These are phyloP conservation scores for Galagoides demidoff DNA, from an alignment of 2,797 vertebrate species.

Conservation along the genomic window DNA sequence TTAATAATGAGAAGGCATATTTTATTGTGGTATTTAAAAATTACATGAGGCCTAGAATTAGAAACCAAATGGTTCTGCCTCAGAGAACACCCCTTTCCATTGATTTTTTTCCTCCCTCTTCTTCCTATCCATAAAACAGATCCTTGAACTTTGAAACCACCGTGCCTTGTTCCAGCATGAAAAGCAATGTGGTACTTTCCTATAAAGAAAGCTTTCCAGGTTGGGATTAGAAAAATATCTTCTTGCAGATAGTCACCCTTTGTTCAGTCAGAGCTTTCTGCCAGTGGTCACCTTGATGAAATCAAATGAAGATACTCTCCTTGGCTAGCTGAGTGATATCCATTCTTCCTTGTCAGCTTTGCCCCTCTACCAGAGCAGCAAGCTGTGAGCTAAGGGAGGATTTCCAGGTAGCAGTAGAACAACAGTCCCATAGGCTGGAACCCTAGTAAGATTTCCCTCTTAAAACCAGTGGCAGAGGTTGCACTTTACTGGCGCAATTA, in stretches of 20 bases:
- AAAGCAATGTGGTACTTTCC: slow-evolving; percentile 42
- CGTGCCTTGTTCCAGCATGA: slow-evolving; percentile 31
- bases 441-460: slow-evolving; percentile 60
- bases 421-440: slow-evolving; percentile 59
- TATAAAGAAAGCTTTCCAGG: background rate
- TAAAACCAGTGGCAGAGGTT: slow-evolving; percentile 56
- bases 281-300: slow-evolving; percentile 71
- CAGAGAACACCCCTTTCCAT: background rate
- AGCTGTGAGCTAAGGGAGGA: slow-evolving; percentile 67
- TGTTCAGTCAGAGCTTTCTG: slow-evolving; percentile 43
- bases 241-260: slow-evolving; percentile 38
- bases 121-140: slow-evolving; percentile 15
- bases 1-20: background rate
- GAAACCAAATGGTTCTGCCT: slow-evolving; percentile 57
- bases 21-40: slow-evolving; percentile 60
- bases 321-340: slow-evolving; percentile 59
- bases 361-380: slow-evolving; percentile 74
- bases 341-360: slow-evolving; percentile 73
- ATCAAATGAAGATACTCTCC: slow-evolving; percentile 61
- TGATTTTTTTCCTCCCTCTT: background rate
- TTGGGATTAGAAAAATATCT: slow-evolving; percentile 38
- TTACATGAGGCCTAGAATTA: slow-evolving; percentile 21
- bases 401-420: slow-evolving; percentile 73
- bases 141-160: slow-evolving; percentile 62
- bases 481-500: slow-evolving; percentile 72